Percentiles rank a stretch among this genome's conserved stretches.
Conservation (phyloP, 1,140 invertebrate genomes). For the Episyrphus balteatus region DNA sequence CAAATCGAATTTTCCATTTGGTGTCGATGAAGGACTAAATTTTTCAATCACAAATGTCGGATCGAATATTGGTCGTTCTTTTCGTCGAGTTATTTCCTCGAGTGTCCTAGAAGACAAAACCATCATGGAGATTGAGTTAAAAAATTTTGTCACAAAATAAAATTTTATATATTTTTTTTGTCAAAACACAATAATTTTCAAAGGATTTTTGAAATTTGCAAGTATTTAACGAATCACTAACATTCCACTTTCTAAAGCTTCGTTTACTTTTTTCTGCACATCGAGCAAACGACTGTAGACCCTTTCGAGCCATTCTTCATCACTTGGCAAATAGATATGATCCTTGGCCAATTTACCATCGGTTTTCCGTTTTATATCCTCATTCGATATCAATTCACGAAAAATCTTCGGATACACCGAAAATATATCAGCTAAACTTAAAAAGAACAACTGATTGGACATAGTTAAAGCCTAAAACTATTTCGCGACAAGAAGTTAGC, state of each 20-base stretch:
- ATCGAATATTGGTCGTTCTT: slow-evolving; percentile 26
- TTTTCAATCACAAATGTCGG: slow-evolving; percentile 18
- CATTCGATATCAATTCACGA: slow-evolving; percentile 20
- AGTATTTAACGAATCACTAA: neutral
- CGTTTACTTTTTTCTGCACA: slow-evolving; percentile 43
- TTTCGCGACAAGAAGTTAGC: too few species aligned
- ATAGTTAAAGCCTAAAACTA: slow-evolving; percentile 6
- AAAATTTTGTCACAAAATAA: too few species aligned
- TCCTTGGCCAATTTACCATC: slow-evolving; percentile 9
- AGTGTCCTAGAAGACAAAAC: slow-evolving; percentile 8
- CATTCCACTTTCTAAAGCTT: slow-evolving; percentile 15
- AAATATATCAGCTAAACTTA: slow-evolving; percentile 34
- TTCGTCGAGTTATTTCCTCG: slow-evolving; percentile 21
- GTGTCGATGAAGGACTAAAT: slow-evolving; percentile 17
- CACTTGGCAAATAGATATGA: slow-evolving; percentile 51
- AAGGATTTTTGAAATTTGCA: too few species aligned
- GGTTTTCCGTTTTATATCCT: slow-evolving; percentile 15
- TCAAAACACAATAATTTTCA: neutral
- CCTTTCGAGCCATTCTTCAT: slow-evolving; percentile 57
- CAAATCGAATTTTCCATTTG: slow-evolving; percentile 9
- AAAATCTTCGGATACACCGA: slow-evolving; percentile 35
- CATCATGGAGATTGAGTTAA: too few species aligned
- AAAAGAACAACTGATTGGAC: slow-evolving; percentile 32
- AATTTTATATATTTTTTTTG: too few species aligned
- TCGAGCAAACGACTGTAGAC: slow-evolving; percentile 64